These are phyloP conservation scores for Lytechinus pictus DNA, from an alignment of 35 echinoderm and acorn worm genomes.

Conservation along the genomic window DNA sequence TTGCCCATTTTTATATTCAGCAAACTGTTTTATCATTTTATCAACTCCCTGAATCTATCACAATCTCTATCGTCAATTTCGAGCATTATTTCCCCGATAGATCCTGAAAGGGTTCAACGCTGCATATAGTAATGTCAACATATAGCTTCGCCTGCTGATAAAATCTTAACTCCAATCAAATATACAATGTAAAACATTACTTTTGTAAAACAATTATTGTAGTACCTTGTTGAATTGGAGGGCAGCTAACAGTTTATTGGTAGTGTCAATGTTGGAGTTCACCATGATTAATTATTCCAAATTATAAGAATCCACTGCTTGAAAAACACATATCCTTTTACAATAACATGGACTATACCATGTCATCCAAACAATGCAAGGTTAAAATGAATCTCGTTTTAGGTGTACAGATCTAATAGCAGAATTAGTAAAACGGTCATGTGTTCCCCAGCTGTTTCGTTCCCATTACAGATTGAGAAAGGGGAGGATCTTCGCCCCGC, in stretches of 20 bases:
- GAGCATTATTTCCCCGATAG: no score
- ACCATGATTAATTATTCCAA: background rate
- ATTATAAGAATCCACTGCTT: background rate
- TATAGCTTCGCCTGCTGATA: background rate
- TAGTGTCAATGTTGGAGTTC: background rate
- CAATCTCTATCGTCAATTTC: no score
- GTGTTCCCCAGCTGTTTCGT: background rate
- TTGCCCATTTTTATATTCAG: no score
- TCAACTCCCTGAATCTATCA: no score
- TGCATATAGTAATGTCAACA: background rate
- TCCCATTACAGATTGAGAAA: background rate
- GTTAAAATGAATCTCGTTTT: no score
- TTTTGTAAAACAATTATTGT: background rate
- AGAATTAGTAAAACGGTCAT: background rate
- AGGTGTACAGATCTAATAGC: background rate
- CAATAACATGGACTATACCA: background rate
- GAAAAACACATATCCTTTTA: background rate
- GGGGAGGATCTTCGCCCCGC: background rate
- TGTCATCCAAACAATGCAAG: background rate
- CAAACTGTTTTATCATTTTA: no score
- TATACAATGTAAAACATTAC: background rate
- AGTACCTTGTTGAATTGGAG: background rate
- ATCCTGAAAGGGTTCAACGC: no score
- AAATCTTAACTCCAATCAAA: background rate
- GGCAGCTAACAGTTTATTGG: background rate